Evolutionary conservation across 2,888 invertebrate species (phyloP).

Genomic region (Halictus quadricinctus): DNA sequence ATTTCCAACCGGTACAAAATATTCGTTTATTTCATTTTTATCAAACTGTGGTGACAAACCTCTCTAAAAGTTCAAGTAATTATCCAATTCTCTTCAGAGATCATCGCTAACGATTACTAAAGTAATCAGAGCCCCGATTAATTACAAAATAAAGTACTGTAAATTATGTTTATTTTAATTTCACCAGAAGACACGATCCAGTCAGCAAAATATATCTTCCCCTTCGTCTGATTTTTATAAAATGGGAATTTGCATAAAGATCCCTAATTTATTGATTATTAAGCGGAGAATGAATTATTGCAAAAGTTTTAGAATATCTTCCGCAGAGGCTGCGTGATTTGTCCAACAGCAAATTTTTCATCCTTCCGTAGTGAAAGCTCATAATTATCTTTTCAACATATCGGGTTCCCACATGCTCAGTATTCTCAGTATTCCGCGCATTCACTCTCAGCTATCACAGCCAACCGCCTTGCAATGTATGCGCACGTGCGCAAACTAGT

Average conservation of each 20-base stretch:
- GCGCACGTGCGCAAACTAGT: conserved; percentile 56
- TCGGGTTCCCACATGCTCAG: not conserved
- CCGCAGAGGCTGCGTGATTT: not conserved
- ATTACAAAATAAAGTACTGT: not conserved
- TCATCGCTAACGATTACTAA: not conserved
- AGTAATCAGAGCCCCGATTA: not conserved
- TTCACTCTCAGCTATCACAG: conserved; percentile 31
- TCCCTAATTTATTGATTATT: not conserved
- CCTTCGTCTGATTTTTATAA: not conserved
- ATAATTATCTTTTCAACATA: conserved; percentile 1
- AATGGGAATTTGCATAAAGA: not conserved
- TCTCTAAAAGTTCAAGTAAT: not conserved
- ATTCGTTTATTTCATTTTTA: not conserved
- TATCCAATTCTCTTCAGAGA: not conserved
- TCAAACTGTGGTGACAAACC: not conserved
- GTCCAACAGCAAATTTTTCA: not conserved
- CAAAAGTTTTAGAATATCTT: not conserved
- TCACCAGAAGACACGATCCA: not conserved
- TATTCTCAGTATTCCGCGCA: conserved; percentile 22
- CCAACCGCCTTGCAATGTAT: conserved; percentile 42
- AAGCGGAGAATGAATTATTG: not conserved
- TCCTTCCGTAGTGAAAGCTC: not conserved
- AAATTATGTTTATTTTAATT: not conserved
- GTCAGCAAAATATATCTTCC: not conserved
- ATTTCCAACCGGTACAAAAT: not conserved